Base-by-base conservation (phyloP, 1,140 invertebrate species). In the Heliconius eleuchia region DNA sequence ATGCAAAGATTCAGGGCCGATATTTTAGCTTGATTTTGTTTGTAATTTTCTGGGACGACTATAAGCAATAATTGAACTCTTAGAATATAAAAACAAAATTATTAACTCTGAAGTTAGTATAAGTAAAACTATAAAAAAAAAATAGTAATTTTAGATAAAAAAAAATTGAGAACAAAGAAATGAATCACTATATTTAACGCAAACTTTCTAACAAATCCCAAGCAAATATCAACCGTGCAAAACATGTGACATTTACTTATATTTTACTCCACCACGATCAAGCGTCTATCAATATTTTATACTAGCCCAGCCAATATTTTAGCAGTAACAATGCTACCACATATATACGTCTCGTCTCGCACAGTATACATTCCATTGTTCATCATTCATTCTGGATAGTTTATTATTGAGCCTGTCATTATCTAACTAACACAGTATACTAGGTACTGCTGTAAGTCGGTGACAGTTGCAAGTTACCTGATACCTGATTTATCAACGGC, bases 361-460 rank as follows among this genome's bases (percentile, higher is more conserved):
- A 52, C 74, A 66, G 16, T 39, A 50, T 42, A 75, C 73, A 83
- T 70, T 78, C 84, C 85, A 91, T 90, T 91, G 88, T 91, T 81
- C 83, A 85, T 88, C 88, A 86, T 78, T 83, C 81, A 81, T 83
- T 84, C 87, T 87, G 76, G 78, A 86, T 85, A 84, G 80, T 85
- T 87, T 89, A 91, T 88, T 91, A 86, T 87, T 85, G 82, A 80
- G 79, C 82, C 80, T 86, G 82, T 85, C 82, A 85, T 81, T 81
- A 81, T 75, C 77, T 83, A 85, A 84, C 85, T 88, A 86, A 78
- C 81, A 76, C 81, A 78, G 79, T 86, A 87, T 82, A 30, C 30
- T 30, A 83, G 87, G 13, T 30, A 66, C 23, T 82, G 77, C 81
- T 78, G 71, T 78, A 78, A 73, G 76, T 37, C 73, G 39, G 78